Evolutionary conservation across 2,888 invertebrate species (phyloP).

Genomic region (Platypus cylindrus): DNA sequence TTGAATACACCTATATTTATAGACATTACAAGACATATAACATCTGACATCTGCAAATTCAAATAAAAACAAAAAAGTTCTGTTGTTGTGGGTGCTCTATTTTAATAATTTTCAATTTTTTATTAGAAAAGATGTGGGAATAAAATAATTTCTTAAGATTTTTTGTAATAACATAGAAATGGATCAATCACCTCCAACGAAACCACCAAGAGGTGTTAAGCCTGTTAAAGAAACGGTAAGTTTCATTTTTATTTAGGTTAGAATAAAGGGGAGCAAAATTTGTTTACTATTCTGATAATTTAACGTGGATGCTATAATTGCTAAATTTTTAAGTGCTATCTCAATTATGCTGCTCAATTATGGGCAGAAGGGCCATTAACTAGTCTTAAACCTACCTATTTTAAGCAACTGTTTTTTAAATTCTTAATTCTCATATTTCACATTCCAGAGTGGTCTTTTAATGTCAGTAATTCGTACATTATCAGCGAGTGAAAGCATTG

Average conservation of each 20-base stretch:
- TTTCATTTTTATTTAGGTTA: constrained; percentile 4
- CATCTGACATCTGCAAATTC: constrained; percentile 4
- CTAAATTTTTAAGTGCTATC: too few species aligned
- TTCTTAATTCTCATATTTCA: constrained; percentile 3
- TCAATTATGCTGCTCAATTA: too few species aligned
- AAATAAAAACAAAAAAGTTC: constrained; percentile 5
- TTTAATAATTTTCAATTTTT: too few species aligned
- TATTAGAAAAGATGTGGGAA: background rate
- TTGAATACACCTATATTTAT: too few species aligned
- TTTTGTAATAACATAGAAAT: too few species aligned
- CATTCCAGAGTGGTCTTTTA: constrained; percentile 62
- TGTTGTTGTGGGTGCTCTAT: constrained; percentile 14
- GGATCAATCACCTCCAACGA: constrained; percentile 53
- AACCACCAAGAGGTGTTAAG: constrained; percentile 78
- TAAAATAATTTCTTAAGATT: constrained; percentile 5
- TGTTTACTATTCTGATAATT: too few species aligned
- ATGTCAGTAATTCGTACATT: constrained; percentile 93
- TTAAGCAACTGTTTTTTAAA: too few species aligned
- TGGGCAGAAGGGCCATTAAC: too few species aligned
- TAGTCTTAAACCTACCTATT: too few species aligned
- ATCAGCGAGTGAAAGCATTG: constrained; percentile 87
- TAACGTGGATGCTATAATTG: too few species aligned
- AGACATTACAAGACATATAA: too few species aligned
- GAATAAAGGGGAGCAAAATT: too few species aligned
- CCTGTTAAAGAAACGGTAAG: constrained; percentile 74